Evolutionary conservation across 2,888 invertebrate species (phyloP), one percentile per base, ranked within the genome.

Genomic region (Ectemnius cavifrons): DNA sequence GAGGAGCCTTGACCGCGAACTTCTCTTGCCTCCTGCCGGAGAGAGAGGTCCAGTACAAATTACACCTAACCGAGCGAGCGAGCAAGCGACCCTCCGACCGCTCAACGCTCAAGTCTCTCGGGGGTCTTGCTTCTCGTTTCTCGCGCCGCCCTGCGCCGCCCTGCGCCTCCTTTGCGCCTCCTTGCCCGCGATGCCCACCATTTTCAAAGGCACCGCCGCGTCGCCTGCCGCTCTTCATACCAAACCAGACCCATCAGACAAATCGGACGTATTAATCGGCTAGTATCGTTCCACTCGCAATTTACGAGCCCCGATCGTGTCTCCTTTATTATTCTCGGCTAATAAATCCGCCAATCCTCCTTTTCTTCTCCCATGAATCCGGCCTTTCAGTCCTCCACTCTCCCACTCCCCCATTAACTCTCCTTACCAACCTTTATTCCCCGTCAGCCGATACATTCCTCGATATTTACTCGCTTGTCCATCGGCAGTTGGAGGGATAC

Each of bases 1-100:
- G 83, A 84, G 86, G 85, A 89, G 85, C 89, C 89, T 89, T 89
- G 89, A 89, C 89, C 89, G 88, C 89, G 81, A 89, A 88, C 86
- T 88, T 88, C 85, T 84, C 85, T 86, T 86, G 82, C 86, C 86
- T 87, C 85, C 80, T 67, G 59, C 8, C 37, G 37, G 37, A 46
- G 77, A 84, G 78, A 82, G 37, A 37, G 52, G 16, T 78, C 75
- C 82, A 80, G 78, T 79, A 83, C 77, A 82, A 82, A 84, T 83
- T 81, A 78, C 77, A 59, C 72, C 74, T 79, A 78, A 76, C 79
- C 81, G 77, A 64, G 72, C 76, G 59, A 75, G 69, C 81, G 37
- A 37, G 37, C 37, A 11, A 75, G 67, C 81, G 37, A 37, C 3
- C 37, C 0, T 1, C 11, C 37, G 11, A 37, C 6, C 37, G 37